These are phyloP conservation scores for Syngnathus typhle DNA, from an alignment of 2,113 vertebrate species.

Conservation along the genomic window DNA sequence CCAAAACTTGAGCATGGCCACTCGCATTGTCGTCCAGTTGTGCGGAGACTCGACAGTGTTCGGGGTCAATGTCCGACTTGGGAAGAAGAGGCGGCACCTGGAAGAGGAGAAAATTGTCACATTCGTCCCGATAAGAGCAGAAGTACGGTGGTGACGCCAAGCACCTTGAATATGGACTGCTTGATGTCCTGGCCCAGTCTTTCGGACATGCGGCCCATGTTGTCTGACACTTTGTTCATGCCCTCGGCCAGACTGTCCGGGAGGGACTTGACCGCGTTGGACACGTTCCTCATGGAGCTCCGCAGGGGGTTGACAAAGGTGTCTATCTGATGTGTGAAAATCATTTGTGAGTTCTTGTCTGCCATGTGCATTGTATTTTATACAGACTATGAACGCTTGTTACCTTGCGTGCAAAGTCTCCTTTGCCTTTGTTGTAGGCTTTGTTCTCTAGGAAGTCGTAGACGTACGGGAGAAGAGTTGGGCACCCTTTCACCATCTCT, in stretches of 20 bases:
- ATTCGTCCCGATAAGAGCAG: background rate
- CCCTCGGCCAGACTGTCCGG: constrained; percentile 97
- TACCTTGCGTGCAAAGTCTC: constrained; percentile 98
- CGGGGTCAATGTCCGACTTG: constrained; percentile 88
- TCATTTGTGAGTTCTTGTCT: too few species aligned
- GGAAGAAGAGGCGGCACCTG: constrained; percentile 90
- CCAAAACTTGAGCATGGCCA: constrained; percentile 16
- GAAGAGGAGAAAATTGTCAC: background rate
- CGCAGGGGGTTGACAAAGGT: constrained; percentile 97
- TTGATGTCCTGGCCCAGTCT: constrained; percentile 94
- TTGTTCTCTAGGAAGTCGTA: constrained; percentile 97
- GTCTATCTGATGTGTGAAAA: constrained; percentile 80
- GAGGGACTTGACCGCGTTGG: constrained; percentile 92
- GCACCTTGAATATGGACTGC: constrained; percentile 95
- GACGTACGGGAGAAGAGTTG: constrained; percentile 80
- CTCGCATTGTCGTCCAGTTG: constrained; percentile 96
- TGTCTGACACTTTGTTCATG: constrained; percentile 97
- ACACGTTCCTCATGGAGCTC: constrained; percentile 98
- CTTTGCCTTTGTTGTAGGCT: constrained; percentile 96
- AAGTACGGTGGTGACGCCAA: too few species aligned
- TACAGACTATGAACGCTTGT: constrained; percentile 7
- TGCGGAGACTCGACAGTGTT: constrained; percentile 92
- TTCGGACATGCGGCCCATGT: constrained; percentile 98
- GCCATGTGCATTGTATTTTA: too few species aligned
- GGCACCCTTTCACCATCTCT: constrained; percentile 92